Conservation (phyloP, 2,888 invertebrate species). For the Sinhomidia bicolor region DNA sequence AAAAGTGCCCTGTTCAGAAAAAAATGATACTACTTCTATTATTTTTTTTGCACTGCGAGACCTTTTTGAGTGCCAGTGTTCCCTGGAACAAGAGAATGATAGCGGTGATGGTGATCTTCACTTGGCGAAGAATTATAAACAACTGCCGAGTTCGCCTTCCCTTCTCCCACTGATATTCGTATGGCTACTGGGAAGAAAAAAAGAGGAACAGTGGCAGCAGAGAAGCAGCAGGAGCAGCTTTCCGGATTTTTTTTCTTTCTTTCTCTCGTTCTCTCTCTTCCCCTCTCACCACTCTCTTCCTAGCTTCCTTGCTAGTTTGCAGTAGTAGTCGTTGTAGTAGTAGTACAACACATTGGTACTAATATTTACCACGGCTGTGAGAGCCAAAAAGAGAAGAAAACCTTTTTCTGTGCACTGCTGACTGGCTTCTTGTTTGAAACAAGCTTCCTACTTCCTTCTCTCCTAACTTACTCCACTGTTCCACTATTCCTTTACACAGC, state of each 20-base stretch:
- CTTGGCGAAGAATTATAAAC: conserved; percentile 63
- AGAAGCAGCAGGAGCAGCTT: background rate
- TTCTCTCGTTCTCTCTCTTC: background rate
- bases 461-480: no score
- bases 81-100: background rate
- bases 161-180: conserved; percentile 36
- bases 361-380: background rate
- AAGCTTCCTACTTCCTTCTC: conserved; percentile 18
- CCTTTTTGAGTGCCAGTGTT: background rate
- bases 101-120: conserved; percentile 58
- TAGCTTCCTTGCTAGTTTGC: no score
- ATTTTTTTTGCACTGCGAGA: background rate
- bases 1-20: conserved; percentile 11
- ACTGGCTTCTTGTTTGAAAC: background rate
- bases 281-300: no score
- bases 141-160: conserved; percentile 63
- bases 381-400: background rate
- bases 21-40: conserved; percentile 28
- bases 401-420: background rate
- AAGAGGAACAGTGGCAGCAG: conserved; percentile 1
- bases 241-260: conserved; percentile 23
- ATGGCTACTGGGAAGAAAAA: background rate
- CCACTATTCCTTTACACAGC: no score
- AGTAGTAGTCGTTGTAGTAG: background rate
- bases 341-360: background rate